Evolutionary conservation across 2,113 vertebrate species (phyloP), one percentile per base, ranked within the genome.

Genomic region (Hepsetus odoe): DNA sequence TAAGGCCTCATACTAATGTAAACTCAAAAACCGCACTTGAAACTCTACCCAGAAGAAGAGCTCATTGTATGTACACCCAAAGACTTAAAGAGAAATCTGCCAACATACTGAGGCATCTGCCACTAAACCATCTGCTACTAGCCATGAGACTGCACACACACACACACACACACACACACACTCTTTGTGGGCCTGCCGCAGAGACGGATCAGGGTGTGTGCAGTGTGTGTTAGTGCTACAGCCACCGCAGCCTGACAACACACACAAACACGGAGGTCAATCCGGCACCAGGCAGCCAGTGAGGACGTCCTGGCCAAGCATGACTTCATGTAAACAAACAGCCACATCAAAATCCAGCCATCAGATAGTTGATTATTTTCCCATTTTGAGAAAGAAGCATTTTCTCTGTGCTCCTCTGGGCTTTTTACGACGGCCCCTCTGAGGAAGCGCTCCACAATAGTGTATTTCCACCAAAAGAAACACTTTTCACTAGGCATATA

Each of bases 41-140:
- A 76, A 75, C 69, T 24, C 75, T 40, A 61, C 44, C 61, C 74
- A 66, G 75, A 67, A 56, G 28, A 46, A n/a, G 46, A 65, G 38
- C 40, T 72, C 42, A 30, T 68, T 44, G 61, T 44, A 33, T 56
- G 61, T 56, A 73, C 2, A 74, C 74, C 55, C 66, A 49, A 64
- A 46, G 62, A 77, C 68, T 74, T 73, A 79, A 72, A 80, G 56
- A 24, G 80, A 84, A 65, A 81, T 75, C 80, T 85, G 80, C 53
- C 75, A 83, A 74, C 84, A 65, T 69, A 76, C 82, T 76, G 81
- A 80, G 83, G 75, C 64, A 67, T 82, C 83, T 76, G 59, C 82
- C 78, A 72, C 28, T 67, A 35, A 42, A 65, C 49, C 81, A 83
- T 83, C 72, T 83, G 77, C 77, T 49, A 35, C 62, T 56, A 75